These are phyloP conservation scores for Zaprionus nigranus DNA, from an alignment of 1,140 invertebrate genomes.

Conservation along the genomic window DNA sequence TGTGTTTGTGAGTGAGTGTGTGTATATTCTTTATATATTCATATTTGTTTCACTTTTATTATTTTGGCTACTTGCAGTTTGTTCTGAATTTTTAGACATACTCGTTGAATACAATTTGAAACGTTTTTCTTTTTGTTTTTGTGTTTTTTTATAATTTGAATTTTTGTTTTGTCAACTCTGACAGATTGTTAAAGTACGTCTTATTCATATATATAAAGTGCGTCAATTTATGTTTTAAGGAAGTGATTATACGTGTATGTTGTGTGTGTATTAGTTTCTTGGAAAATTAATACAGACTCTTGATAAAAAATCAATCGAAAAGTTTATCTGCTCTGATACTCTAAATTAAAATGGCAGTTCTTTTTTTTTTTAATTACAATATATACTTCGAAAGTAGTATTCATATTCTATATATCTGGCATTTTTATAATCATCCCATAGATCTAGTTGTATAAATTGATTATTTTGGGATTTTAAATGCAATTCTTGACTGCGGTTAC, in stretches of 20 bases:
- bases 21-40: slow-evolving; percentile 25
- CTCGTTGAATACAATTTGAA: slow-evolving; percentile 59
- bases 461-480: slow-evolving; percentile 26
- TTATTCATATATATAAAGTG: slow-evolving; percentile 38
- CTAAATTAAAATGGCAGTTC: slow-evolving; percentile 81
- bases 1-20: slow-evolving; percentile 27
- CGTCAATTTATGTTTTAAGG: slow-evolving; percentile 27
- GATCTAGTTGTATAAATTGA: slow-evolving; percentile 29
- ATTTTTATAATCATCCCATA: slow-evolving; percentile 35
- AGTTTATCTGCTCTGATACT: slow-evolving; percentile 43
- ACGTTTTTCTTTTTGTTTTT: slow-evolving; percentile 46
- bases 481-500: slow-evolving; percentile 11
- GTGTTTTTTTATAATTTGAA: slow-evolving; percentile 46
- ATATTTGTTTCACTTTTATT: slow-evolving; percentile 15
- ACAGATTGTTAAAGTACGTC: slow-evolving; percentile 65
- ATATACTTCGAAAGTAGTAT: slow-evolving; percentile 19
- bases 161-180: slow-evolving; percentile 67
- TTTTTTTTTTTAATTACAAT: slow-evolving; percentile 35
- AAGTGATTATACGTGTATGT: slow-evolving; percentile 28
- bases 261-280: slow-evolving; percentile 46
- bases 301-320: slow-evolving; percentile 63
- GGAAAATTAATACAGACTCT: slow-evolving; percentile 67
- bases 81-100: slow-evolving; percentile 50
- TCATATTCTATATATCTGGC: slow-evolving; percentile 13
- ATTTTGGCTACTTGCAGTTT: slow-evolving; percentile 64